A percentile compares a stretch with the other conserved stretches of the same genome.
phyloP scores from a whole-genome alignment of 2,797 vertebrate genomes.

The Clarias pachynema region DNA sequence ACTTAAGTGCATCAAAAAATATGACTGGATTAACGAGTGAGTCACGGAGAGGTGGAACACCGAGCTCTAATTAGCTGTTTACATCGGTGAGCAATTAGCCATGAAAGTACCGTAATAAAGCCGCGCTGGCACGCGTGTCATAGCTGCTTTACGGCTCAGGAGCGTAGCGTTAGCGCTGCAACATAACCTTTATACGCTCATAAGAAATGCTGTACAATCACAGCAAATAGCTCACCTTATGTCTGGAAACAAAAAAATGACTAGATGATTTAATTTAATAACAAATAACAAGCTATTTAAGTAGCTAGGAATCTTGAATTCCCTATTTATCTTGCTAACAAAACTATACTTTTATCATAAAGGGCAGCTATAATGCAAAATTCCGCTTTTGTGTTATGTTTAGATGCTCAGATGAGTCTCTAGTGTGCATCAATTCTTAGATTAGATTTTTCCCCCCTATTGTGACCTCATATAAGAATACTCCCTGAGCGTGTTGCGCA shows the following conservation, averaged over 20 bases:
- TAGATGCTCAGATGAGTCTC: too few species aligned
- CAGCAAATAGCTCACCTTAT: background rate
- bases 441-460: too few species aligned
- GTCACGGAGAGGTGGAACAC: slow-evolving; percentile 5
- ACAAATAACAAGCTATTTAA: background rate
- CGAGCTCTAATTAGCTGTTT: slow-evolving; percentile 36
- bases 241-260: background rate
- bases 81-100: slow-evolving; percentile 29
- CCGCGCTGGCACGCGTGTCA: background rate
- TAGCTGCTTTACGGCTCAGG: background rate
- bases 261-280: background rate
- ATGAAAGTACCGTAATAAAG: slow-evolving; percentile 16
- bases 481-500: too few species aligned
- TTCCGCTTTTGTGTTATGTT: too few species aligned
- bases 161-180: background rate
- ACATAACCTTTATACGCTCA: background rate
- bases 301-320: too few species aligned
- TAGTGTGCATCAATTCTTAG: too few species aligned
- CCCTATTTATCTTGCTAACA: too few species aligned
- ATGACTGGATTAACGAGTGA: slow-evolving; percentile 24
- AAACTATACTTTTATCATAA: too few species aligned
- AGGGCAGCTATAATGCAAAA: too few species aligned
- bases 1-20: slow-evolving; percentile 23
- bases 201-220: background rate
- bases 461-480: too few species aligned